Base-by-base conservation (phyloP, 2,113 vertebrate species). In the Myiagra hebetior region DNA sequence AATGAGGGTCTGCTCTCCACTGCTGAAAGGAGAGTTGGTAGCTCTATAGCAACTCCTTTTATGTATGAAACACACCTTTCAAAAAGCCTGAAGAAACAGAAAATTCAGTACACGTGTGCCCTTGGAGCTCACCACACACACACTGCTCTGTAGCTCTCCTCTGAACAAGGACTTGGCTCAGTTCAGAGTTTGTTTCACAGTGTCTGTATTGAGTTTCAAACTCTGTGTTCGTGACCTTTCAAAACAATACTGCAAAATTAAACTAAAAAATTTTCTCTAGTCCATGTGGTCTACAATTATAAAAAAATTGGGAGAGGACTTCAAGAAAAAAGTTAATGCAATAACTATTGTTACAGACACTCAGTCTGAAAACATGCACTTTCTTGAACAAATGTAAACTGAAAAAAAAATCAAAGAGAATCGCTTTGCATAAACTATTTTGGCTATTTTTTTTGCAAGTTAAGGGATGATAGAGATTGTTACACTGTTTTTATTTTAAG, bases 21-120 rank as follows among this genome's bases (percentile, higher is more conserved):
- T 60, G 27, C 35, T 79, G 68, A 78, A 79, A 50, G 28, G 20
- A 65, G 37, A 80, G 16, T 2, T 42, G 17, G 23, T 16, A 63
- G 35, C 9, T 60, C 41, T 47, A 21, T 9, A 72, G 33, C 14
- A 42, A 75, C 44, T 63, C 17, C 50, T 78, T 67, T 39, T 14
- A 30, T 27, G 19, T 41, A 42, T 9, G 70, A 81, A 52, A 8
- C 17, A 67, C 3, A 56, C 2, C 16, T 86, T 50, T 28, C 23
- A 69, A 68, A 85, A 86, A 65, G 9, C 2, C 7, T 24, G 14
- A 86, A 91, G 22, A 52, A 78, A 68, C 18, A 47, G 17, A 23
- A 64, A 92, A 91, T 72, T 68, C 37, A 69, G 28, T 8, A 8
- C 8, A 37, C 0, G 0, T 16, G 3, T 53, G n/a, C 18, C 13